Percentiles rank a stretch among this genome's conserved stretches.
phyloP scores from a whole-genome alignment of 2,797 vertebrate species.

The Tragelaphus oryx region DNA sequence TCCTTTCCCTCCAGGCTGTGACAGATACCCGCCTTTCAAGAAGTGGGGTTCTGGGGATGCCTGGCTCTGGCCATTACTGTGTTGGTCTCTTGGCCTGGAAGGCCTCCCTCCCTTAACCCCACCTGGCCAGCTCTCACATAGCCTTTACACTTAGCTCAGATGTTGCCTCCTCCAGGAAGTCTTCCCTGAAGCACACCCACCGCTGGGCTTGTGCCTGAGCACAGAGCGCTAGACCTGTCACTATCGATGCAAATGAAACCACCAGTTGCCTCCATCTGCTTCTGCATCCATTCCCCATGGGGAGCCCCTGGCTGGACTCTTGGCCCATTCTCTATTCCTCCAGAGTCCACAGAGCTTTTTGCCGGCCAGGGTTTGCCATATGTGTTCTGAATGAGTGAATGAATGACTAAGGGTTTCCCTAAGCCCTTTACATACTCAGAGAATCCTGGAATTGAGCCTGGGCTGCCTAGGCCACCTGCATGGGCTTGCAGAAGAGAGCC shows the following conservation, averaged over 20 bases:
- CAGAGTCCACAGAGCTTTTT: too few species aligned
- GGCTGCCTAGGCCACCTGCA: not conserved
- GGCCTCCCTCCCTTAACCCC: not conserved
- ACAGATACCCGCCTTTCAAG: not conserved
- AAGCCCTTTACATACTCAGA: not conserved
- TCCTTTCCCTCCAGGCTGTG: not conserved
- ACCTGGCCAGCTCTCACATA: not conserved
- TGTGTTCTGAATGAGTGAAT: not conserved
- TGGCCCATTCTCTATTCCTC: not conserved
- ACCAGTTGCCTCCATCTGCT: not conserved
- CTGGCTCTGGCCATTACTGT: not conserved
- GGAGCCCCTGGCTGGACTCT: not conserved
- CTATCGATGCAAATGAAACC: not conserved
- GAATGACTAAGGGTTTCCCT: too few species aligned
- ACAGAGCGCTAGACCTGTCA: rapidly evolving
- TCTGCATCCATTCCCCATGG: not conserved
- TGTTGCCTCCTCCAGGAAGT: not conserved
- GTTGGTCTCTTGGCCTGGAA: rapidly evolving
- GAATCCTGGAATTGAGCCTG: not conserved
- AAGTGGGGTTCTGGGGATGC: too few species aligned
- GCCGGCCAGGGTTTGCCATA: not conserved
- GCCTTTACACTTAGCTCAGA: not conserved
- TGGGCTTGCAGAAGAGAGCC: not conserved
- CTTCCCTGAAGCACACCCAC: not conserved
- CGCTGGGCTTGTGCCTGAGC: not conserved